These are phyloP conservation scores for Meteorus sp. DNA, from an alignment of 1,140 invertebrate genomes.

Conservation along the genomic window DNA sequence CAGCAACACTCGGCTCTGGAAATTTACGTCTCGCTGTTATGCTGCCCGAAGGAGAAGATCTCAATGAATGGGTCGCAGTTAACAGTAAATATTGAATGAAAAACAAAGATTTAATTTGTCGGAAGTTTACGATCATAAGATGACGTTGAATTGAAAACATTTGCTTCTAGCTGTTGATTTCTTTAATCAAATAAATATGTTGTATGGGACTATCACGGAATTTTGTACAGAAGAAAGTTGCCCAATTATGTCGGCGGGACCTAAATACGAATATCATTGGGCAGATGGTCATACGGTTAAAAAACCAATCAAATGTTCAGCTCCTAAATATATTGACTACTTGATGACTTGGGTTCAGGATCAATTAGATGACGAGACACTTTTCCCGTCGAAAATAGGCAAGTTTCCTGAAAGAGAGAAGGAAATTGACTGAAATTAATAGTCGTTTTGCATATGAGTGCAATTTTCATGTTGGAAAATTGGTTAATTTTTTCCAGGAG, in stretches of 20 bases:
- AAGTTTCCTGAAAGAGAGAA: slow-evolving; percentile 72
- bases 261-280: slow-evolving; percentile 99
- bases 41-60: slow-evolving; percentile 97
- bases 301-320: slow-evolving; percentile 98
- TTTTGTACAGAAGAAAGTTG: slow-evolving; percentile 98
- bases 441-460: no score
- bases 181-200: slow-evolving; percentile 99
- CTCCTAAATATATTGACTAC: slow-evolving; percentile 99
- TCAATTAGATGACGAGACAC: slow-evolving; percentile 96
- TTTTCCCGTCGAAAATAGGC: slow-evolving; percentile 99
- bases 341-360: slow-evolving; percentile 99
- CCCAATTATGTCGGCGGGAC: slow-evolving; percentile 96
- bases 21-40: slow-evolving; percentile 95
- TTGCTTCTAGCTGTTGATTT: slow-evolving; percentile 90
- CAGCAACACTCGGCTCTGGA: slow-evolving; percentile 95
- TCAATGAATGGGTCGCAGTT: slow-evolving; percentile 99
- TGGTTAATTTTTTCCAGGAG: slow-evolving; percentile 65
- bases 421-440: slow-evolving; percentile 17
- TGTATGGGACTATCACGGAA: slow-evolving; percentile 99
- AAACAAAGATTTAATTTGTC: neutral
- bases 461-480: no score
- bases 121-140: neutral
- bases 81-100: slow-evolving; percentile 78
- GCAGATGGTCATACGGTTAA: slow-evolving; percentile 98
- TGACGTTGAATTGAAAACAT: slow-evolving; percentile 10